Percentiles rank a stretch among this genome's conserved stretches.
Evolutionary conservation across 2,888 invertebrate species (phyloP).

Genomic region (Nudaria mundana): DNA sequence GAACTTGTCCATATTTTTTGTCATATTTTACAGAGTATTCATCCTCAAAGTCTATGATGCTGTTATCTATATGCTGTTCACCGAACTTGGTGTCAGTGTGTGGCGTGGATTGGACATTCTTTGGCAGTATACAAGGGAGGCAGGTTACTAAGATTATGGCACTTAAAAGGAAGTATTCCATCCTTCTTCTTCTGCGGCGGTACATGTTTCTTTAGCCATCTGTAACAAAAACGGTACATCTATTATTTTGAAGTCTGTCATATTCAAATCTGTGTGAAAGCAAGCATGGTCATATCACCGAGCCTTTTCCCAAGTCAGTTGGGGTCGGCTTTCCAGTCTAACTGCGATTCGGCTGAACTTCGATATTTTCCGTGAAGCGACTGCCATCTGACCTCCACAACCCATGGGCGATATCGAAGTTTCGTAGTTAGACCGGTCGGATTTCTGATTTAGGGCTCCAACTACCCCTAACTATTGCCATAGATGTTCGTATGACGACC

Average conservation of each 20-base stretch:
- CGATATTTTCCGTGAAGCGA: no score
- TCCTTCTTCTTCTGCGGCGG: slow-evolving; percentile 63
- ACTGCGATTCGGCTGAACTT: no score
- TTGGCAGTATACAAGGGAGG: slow-evolving; percentile 36
- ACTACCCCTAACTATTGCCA: no score
- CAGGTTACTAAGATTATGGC: slow-evolving; percentile 51
- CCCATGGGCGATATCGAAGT: no score
- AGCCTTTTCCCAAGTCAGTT: no score
- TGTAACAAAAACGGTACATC: slow-evolving; percentile 45
- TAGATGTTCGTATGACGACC: no score
- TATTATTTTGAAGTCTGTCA: not conserved
- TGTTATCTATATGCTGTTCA: slow-evolving; percentile 58
- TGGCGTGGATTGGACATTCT: slow-evolving; percentile 44
- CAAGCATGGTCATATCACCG: no score
- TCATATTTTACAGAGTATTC: slow-evolving; percentile 61
- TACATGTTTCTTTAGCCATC: slow-evolving; percentile 62
- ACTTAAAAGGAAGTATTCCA: slow-evolving; percentile 48
- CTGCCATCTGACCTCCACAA: no score
- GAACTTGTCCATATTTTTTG: slow-evolving; percentile 53
- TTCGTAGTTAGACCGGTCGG: no score
- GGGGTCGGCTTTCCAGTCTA: no score
- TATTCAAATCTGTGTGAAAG: not conserved
- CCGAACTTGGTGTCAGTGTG: slow-evolving; percentile 29
- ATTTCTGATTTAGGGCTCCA: no score
- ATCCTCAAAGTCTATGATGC: slow-evolving; percentile 70